Conservation (phyloP, 2,113 vertebrate genomes). For the Microcebus griseorufus region DNA sequence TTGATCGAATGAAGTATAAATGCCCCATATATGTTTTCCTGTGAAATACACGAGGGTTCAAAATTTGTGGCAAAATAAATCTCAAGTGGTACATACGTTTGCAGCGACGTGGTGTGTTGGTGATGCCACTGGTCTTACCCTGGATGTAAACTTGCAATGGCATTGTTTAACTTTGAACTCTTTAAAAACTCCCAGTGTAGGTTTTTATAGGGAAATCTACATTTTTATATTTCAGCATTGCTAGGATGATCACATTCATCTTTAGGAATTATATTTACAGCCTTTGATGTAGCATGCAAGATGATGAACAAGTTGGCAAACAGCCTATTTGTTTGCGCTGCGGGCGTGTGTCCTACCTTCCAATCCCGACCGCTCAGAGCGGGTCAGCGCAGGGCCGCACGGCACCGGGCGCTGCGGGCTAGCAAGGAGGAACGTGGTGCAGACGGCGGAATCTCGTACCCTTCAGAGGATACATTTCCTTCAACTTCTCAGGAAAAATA, state of each 20-base stretch:
- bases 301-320: background rate
- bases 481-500: background rate
- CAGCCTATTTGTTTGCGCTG: background rate
- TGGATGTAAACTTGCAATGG: background rate
- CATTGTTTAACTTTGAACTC: background rate
- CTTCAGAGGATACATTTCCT: background rate
- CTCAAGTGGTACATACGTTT: background rate
- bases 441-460: fast-evolving
- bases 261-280: background rate
- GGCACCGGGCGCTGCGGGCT: fast-evolving
- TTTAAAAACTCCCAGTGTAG: background rate
- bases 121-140: background rate
- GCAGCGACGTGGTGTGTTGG: background rate
- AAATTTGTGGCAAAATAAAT: constrained; percentile 5
- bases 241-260: background rate
- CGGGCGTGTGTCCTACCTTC: background rate
- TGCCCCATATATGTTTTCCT: background rate
- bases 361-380: background rate
- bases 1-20: constrained; percentile 24
- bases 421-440: background rate
- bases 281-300: background rate
- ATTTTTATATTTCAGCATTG: background rate
- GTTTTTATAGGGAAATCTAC: background rate
- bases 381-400: background rate
- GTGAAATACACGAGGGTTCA: background rate